A percentile compares a stretch with the other conserved stretches of the same genome.
Conservation (phyloP, 2,888 invertebrate species). For the Timema podura region DNA sequence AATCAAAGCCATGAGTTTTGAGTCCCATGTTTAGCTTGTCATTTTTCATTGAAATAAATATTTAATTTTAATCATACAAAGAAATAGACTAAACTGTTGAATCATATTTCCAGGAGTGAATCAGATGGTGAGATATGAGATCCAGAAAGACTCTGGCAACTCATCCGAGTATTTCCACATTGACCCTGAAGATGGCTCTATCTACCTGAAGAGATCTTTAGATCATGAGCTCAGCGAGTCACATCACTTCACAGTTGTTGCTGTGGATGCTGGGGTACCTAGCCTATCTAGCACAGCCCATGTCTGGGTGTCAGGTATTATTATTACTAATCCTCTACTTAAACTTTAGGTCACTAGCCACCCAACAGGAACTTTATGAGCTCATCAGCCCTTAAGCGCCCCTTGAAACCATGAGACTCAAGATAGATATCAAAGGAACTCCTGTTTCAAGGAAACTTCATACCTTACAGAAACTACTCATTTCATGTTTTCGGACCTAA, state of each 20-base stretch:
- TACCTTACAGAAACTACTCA: no score
- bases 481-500: no score
- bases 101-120: constrained; percentile 50
- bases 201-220: constrained; percentile 71
- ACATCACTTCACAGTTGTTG: constrained; percentile 76
- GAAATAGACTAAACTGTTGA: not conserved
- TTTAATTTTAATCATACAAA: not conserved
- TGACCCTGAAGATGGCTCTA: constrained; percentile 68
- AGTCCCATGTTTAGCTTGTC: no score
- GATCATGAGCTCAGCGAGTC: constrained; percentile 72
- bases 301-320: constrained; percentile 69
- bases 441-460: not conserved
- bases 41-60: not conserved
- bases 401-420: not conserved
- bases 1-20: no score
- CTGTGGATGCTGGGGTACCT: constrained; percentile 81
- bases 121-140: constrained; percentile 64
- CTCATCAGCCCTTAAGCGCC: not conserved
- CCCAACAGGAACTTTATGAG: no score
- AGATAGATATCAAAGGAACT: not conserved
- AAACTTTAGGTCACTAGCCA: not conserved
- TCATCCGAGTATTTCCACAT: constrained; percentile 70
- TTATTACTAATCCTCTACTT: not conserved
- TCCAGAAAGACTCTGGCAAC: constrained; percentile 59
- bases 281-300: constrained; percentile 75